Evolutionary conservation across 2,888 invertebrate species (phyloP).

Genomic region (Leucophora obtusa): DNA sequence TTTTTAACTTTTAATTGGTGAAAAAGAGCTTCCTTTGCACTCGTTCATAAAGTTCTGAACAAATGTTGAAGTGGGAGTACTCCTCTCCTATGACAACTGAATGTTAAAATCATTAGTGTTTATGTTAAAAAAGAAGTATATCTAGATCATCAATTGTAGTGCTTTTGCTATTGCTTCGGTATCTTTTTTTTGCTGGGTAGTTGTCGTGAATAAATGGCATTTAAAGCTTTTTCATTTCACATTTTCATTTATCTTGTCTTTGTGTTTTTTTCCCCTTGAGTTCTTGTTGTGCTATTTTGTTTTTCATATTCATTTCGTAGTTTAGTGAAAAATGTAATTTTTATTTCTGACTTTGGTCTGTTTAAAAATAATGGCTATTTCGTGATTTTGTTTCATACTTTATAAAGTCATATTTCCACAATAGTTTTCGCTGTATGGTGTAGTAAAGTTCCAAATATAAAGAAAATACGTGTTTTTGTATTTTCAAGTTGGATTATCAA

Average conservation of each 20-base stretch:
- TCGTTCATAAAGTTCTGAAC: too few relatives aligned
- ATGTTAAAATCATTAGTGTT: too few relatives aligned
- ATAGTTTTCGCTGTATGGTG: background rate
- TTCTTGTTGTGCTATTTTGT: background rate
- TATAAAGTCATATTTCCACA: background rate
- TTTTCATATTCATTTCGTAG: background rate
- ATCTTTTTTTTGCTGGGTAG: background rate
- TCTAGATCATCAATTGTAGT: too few relatives aligned
- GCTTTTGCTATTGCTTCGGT: too few relatives aligned
- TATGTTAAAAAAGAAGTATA: too few relatives aligned
- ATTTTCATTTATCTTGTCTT: conserved; percentile 49
- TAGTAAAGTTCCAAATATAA: too few relatives aligned
- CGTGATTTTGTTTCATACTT: conserved; percentile 43
- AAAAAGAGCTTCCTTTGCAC: too few relatives aligned
- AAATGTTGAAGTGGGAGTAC: too few relatives aligned
- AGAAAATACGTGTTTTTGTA: too few relatives aligned
- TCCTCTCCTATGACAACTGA: too few relatives aligned
- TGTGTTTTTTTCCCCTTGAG: background rate
- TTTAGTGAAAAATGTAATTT: conserved; percentile 20
- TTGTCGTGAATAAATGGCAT: conserved; percentile 53
- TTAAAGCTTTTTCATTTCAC: conserved; percentile 47
- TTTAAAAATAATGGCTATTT: conserved; percentile 35
- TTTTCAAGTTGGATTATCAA: too few relatives aligned
- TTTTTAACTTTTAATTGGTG: too few relatives aligned
- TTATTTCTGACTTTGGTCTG: conserved; percentile 15